Base-by-base conservation (phyloP, 2,797 vertebrate genomes). In the Cheirogaleus major region DNA sequence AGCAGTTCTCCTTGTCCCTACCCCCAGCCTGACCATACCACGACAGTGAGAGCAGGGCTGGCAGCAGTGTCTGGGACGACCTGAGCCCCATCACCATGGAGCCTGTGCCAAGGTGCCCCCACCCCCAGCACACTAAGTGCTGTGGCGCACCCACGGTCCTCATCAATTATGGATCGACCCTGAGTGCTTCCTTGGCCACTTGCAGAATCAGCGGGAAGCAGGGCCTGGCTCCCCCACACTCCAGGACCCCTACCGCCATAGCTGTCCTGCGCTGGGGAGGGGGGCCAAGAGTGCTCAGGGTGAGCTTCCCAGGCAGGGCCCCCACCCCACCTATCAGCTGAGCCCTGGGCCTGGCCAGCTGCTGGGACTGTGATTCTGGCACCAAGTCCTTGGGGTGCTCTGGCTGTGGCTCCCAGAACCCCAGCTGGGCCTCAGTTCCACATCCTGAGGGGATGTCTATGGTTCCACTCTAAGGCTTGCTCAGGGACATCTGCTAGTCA, bases 121-220 rank as follows among this genome's bases (percentile, higher is more conserved):
- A 0, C 61, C 52, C 45, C n/a, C 48, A 2, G 50, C 38, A 61
- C 20, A 13, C 70, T 97, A 96, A 97, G 96, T 97, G 95, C 96
- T 92, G 72, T 86, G 0, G 17, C 55, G 18, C 0, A 73, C 69
- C 48, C 94, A 18, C 65, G 32, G 8, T 75, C 87, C 88, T 97
- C 86, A 72, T 98, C 95, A 96, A 98, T 98, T 96, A 98, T 97
- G 95, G 43, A 98, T 97, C 20, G 0, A 17, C 43, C 59, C 61
- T 95, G 93, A 98, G 97, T 94, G 91, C 96, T 85, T 86, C 76
- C 82, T 95, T 0, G 1, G 78, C 92, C 61, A 22, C 70, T 12
- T 69, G 95, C 92, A 61, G 75, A 91, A 95, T 97, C 95, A 97
- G 97, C 97, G 91, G 95, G 95, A 96, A 96, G 81, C 27, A 11